Evolutionary conservation across 2,888 invertebrate species (phyloP).

Genomic region (Hemicrepidius hirtus): DNA sequence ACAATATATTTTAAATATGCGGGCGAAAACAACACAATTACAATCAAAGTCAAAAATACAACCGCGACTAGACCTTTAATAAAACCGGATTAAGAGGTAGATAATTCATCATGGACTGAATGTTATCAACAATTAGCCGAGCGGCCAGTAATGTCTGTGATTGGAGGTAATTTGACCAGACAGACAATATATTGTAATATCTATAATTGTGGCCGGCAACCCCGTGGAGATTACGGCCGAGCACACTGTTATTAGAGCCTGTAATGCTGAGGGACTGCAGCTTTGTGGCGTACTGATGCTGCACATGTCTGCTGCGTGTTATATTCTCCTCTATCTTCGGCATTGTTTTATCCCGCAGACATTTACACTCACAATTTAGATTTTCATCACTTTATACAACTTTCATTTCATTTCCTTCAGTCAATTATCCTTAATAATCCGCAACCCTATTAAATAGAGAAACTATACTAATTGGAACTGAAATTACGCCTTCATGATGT

Average conservation of each 20-base stretch:
- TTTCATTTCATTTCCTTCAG: too few species aligned
- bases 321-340: constrained; percentile 13
- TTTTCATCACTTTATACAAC: too few species aligned
- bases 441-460: too few species aligned
- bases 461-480: too few species aligned
- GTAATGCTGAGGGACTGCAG: constrained; percentile 56
- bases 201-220: constrained; percentile 68
- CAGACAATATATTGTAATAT: constrained; percentile 69
- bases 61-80: constrained; percentile 50
- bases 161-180: constrained; percentile 68
- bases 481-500: too few species aligned
- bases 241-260: constrained; percentile 64
- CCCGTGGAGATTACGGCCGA: constrained; percentile 66
- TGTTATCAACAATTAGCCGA: constrained; percentile 68
- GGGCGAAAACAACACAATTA: constrained; percentile 38
- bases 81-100: constrained; percentile 63
- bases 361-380: neutral
- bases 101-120: constrained; percentile 65
- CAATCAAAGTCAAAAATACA: constrained; percentile 48
- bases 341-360: constrained; percentile 10
- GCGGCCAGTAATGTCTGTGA: constrained; percentile 67
- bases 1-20: constrained; percentile 26
- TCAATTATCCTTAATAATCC: too few species aligned
- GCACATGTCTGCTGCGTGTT: constrained; percentile 37
- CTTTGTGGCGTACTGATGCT: constrained; percentile 51